Evolutionary conservation across 2,888 invertebrate species (phyloP).

Genomic region (Lymantria dispar): DNA sequence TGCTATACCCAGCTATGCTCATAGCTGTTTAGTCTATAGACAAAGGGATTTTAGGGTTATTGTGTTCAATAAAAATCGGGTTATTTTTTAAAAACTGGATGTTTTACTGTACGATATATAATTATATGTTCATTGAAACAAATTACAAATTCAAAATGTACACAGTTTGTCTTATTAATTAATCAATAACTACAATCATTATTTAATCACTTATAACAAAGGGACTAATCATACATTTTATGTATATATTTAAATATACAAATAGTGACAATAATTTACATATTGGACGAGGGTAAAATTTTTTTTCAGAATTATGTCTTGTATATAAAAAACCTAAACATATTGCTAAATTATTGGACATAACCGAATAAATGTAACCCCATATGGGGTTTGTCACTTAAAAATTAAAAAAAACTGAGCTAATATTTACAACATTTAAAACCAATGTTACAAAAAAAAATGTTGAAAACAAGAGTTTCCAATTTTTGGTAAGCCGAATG

Average conservation of each 20-base stretch:
- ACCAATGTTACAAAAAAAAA: conserved; percentile 53
- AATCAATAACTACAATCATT: conserved; percentile 75
- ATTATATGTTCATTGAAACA: conserved; percentile 87
- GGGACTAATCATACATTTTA: conserved; percentile 79
- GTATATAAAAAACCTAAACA: conserved; percentile 36
- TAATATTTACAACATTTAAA: conserved; percentile 71
- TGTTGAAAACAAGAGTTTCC: conserved; percentile 59
- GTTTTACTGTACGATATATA: conserved; percentile 87
- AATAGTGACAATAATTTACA: conserved; percentile 79
- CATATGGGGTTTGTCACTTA: conserved; percentile 47
- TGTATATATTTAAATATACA: conserved; percentile 75
- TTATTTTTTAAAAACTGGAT: conserved; percentile 85
- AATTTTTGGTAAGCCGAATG: conserved; percentile 70
- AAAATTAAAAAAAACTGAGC: conserved; percentile 56
- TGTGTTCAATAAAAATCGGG: conserved; percentile 58
- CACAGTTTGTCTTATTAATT: conserved; percentile 79
- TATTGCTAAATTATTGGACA: conserved; percentile 63
- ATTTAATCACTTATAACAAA: conserved; percentile 80
- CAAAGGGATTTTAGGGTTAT: too few species aligned
- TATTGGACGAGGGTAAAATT: conserved; percentile 64
- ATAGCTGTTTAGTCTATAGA: too few species aligned
- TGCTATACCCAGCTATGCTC: too few species aligned
- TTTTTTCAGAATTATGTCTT: conserved; percentile 34
- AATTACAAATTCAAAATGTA: conserved; percentile 90
- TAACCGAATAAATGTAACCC: conserved; percentile 58